These are phyloP conservation scores for Aptenodytes patagonicus DNA, from an alignment of 2,113 vertebrate genomes.

Conservation along the genomic window DNA sequence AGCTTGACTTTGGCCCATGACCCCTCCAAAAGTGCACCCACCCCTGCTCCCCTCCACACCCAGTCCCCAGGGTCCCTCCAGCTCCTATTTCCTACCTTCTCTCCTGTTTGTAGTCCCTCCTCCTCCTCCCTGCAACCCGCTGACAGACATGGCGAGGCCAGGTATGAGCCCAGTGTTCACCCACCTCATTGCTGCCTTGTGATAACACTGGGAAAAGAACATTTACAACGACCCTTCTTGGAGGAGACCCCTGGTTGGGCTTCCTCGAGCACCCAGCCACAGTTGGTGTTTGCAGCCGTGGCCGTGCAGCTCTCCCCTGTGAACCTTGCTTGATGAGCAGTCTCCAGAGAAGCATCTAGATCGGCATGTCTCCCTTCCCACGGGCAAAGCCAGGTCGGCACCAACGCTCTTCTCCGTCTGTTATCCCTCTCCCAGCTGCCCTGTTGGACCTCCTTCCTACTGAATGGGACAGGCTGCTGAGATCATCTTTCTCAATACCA, in stretches of 20 bases:
- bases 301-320: neutral
- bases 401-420: neutral
- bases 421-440: neutral
- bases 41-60: neutral
- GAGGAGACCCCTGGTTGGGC: neutral
- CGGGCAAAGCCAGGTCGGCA: neutral
- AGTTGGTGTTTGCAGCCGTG: neutral
- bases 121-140: neutral
- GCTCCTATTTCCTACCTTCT: neutral
- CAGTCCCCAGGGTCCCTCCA: neutral
- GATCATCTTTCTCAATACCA: neutral
- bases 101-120: neutral
- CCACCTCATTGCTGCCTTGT: neutral
- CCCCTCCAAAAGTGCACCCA: neutral
- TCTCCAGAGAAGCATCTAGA: neutral
- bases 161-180: too few relatives aligned
- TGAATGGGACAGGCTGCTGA: neutral
- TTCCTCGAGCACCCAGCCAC: neutral
- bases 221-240: neutral
- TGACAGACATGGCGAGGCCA: rapidly evolving
- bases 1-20: neutral
- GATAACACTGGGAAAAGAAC: neutral
- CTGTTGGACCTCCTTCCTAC: neutral
- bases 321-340: neutral
- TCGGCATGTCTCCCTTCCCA: neutral